Conservation (phyloP, 1,140 invertebrate genomes). For the Achroia grisella region DNA sequence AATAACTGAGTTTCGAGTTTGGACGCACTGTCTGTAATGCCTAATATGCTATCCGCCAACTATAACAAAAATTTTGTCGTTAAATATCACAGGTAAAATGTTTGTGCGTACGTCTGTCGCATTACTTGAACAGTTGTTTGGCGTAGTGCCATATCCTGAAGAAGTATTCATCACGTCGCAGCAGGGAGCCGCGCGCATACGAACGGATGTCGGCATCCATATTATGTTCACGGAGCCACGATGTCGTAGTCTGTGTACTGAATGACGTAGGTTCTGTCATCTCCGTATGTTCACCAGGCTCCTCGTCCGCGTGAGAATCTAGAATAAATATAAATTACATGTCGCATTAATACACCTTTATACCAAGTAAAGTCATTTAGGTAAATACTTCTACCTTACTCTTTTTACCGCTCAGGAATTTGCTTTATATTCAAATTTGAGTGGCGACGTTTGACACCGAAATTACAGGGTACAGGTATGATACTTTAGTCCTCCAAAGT, state of each 20-base stretch:
- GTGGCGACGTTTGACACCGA: too few relatives aligned
- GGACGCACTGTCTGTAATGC: constrained; percentile 26
- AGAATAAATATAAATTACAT: neutral
- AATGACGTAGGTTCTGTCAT: constrained; percentile 76
- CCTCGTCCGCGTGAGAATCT: constrained; percentile 51
- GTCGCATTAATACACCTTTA: too few relatives aligned
- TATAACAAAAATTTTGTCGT: constrained; percentile 39
- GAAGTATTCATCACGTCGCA: constrained; percentile 93
- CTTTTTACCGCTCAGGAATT: too few relatives aligned
- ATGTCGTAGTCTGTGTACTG: constrained; percentile 93
- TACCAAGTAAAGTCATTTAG: too few relatives aligned
- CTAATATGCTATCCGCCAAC: constrained; percentile 39
- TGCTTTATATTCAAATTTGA: too few relatives aligned
- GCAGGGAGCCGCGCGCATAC: constrained; percentile 86
- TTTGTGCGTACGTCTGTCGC: constrained; percentile 12
- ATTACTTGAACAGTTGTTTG: constrained; percentile 81
- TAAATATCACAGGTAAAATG: constrained; percentile 53
- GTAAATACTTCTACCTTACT: too few relatives aligned
- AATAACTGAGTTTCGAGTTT: constrained; percentile 22
- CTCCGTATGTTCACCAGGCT: constrained; percentile 44
- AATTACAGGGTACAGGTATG: too few relatives aligned
- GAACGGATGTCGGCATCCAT: constrained; percentile 95
- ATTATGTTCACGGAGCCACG: constrained; percentile 91
- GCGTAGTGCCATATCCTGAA: constrained; percentile 94
- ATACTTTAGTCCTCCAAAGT: too few relatives aligned